phyloP scores from a whole-genome alignment of 2,113 vertebrate species.

The Meriones unguiculatus region DNA sequence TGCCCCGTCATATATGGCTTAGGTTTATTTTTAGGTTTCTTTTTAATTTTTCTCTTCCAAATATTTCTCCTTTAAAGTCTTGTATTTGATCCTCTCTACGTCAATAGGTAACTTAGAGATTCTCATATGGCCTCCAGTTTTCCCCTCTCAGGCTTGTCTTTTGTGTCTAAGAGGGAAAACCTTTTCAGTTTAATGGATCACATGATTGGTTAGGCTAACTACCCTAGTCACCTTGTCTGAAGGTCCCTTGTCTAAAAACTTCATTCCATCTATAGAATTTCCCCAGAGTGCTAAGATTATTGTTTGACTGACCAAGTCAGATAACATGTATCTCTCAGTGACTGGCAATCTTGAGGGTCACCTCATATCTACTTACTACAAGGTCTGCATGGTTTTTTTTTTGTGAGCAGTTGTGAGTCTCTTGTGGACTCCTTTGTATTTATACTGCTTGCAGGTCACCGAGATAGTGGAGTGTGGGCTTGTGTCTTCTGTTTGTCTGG shows the following conservation, averaged over 20 bases:
- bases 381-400: background rate
- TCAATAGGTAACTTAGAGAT: background rate
- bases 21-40: background rate
- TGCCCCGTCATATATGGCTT: background rate
- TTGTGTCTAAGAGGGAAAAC: background rate
- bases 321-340: background rate
- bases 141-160: background rate
- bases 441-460: no score
- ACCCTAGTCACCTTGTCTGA: background rate
- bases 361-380: background rate
- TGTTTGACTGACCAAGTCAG: no score
- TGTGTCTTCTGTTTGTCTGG: background rate
- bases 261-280: background rate
- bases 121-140: background rate
- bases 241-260: background rate
- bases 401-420: no score
- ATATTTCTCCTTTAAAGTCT: background rate
- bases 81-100: background rate
- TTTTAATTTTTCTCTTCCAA: background rate
- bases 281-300: background rate
- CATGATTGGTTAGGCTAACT: background rate
- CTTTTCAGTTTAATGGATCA: background rate
- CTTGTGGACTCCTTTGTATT: background rate
- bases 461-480: background rate
- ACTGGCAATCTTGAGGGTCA: background rate